phyloP scores from a whole-genome alignment of 2,888 invertebrate species.

The Venusia cambrica region DNA sequence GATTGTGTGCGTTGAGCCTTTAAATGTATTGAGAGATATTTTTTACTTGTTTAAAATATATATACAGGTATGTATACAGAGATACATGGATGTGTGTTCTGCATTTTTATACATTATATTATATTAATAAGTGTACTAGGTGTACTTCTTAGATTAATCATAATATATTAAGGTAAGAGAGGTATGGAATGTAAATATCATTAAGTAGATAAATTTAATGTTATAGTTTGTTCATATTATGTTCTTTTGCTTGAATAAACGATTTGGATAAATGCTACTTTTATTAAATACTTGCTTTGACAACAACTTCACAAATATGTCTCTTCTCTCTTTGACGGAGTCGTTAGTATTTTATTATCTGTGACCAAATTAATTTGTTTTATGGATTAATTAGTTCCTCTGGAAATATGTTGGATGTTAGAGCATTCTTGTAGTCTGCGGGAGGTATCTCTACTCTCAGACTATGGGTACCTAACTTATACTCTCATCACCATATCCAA shows the following conservation, averaged over 20 bases:
- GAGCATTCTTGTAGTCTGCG: no score
- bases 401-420: no score
- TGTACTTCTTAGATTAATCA: slow-evolving; percentile 65
- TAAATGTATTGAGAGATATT: slow-evolving; percentile 34
- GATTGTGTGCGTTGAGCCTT: slow-evolving; percentile 25
- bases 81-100: slow-evolving; percentile 50
- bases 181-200: slow-evolving; percentile 79
- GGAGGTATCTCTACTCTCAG: no score
- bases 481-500: no score
- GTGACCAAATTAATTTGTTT: no score
- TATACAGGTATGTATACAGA: slow-evolving; percentile 28
- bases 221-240: slow-evolving; percentile 78
- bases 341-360: no score
- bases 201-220: slow-evolving; percentile 81
- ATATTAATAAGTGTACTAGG: slow-evolving; percentile 69
- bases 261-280: slow-evolving; percentile 72
- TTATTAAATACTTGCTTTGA: no score
- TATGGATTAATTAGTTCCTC: no score
- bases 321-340: no score
- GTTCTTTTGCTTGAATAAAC: slow-evolving; percentile 81
- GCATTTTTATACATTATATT: slow-evolving; percentile 62
- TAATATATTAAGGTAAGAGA: slow-evolving; percentile 61
- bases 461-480: no score
- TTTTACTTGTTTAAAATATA: slow-evolving; percentile 23
- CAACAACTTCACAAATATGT: no score